Percentiles rank a stretch among this genome's conserved stretches.
These are phyloP conservation scores for Chondrilla cf. caribensis DNA, from an alignment of 37 sponge, comb jelly and placozoan genomes.

Conservation along the genomic window DNA sequence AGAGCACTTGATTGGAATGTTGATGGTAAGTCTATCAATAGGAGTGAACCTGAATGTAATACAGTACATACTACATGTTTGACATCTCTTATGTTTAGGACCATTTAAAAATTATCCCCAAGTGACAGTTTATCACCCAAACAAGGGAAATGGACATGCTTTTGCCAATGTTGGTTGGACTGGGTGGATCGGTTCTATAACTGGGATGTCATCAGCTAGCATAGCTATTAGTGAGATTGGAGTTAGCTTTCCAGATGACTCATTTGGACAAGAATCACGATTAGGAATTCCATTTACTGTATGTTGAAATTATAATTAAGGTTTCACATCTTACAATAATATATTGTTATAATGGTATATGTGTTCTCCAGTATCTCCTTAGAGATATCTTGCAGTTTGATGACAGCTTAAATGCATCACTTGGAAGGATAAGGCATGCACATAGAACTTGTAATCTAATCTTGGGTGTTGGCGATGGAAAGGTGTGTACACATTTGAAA, in stretches of 20 bases:
- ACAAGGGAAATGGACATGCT: constrained; percentile 54
- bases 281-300: constrained; percentile 87
- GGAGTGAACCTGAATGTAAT: too few species aligned
- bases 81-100: constrained; percentile 29
- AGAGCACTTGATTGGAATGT: constrained; percentile 92
- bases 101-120: constrained; percentile 90
- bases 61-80: too few species aligned
- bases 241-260: constrained; percentile 80
- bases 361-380: not conserved
- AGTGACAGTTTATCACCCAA: constrained; percentile 84
- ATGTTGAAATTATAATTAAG: not conserved
- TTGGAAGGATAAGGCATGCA: constrained; percentile 52
- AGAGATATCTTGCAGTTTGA: constrained; percentile 53
- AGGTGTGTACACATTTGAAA: constrained; percentile 37
- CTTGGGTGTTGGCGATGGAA: constrained; percentile 84
- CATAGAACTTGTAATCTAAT: constrained; percentile 76
- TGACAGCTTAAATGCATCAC: constrained; percentile 44
- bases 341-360: constrained; percentile 9
- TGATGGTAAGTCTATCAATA: constrained; percentile 57
- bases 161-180: constrained; percentile 89
- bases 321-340: constrained; percentile 3
- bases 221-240: constrained; percentile 86
- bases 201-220: constrained; percentile 58
- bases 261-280: constrained; percentile 85
- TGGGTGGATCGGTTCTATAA: constrained; percentile 88